Evolutionary conservation across 2,888 invertebrate species (phyloP), one percentile per base, ranked within the genome.

Genomic region (Himalopsyche anomala): DNA sequence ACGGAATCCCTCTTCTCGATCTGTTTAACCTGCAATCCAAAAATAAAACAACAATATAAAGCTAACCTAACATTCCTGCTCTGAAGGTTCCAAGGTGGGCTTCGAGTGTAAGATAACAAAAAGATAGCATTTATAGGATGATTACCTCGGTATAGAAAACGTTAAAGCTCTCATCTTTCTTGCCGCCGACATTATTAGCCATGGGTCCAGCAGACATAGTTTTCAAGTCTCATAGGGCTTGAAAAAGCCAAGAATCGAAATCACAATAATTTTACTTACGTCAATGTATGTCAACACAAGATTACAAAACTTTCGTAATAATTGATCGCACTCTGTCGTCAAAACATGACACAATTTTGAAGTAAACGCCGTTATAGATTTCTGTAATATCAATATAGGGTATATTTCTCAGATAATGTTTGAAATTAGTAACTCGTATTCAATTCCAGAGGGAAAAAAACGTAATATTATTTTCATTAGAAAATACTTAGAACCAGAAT

Each of bases 1-100:
- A 98, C 98, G 6, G 99, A 97, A 93, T 99, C 99, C 89, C 98
- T 94, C 92, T 98, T 97, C 93, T 99, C 99, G 89, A 99, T 99
- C 94, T 98, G 97, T 94, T 99, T 99, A 84, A 99, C 98, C 99
- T 99, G 91, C 81, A 93, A 91, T 79, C 51, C 55, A 79, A 82
- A 28, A 86, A 86, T 86, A 81, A 74, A 62, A 82, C 54, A 84
- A 85, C 84, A 85, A 82, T 82, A 90, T 42, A 74, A 85, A 62
- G 54, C 62, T 87, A 85, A 56, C 81, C 54, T 82, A 51, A 82
- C 28, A 80, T 82, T n/a, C 85, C 55, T 45, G 36, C 38, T 80
- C 19, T 15, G 42, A 80, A 45, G 19, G 28, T 45, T 80, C 28
- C 51, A 51, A 19, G 80, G 74, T 45, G 80, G 45, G 45, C 15